Percentiles rank a stretch among this genome's conserved stretches.
These are phyloP conservation scores for Hafferia zeledoni DNA, from an alignment of 2,797 vertebrate species.

Conservation along the genomic window DNA sequence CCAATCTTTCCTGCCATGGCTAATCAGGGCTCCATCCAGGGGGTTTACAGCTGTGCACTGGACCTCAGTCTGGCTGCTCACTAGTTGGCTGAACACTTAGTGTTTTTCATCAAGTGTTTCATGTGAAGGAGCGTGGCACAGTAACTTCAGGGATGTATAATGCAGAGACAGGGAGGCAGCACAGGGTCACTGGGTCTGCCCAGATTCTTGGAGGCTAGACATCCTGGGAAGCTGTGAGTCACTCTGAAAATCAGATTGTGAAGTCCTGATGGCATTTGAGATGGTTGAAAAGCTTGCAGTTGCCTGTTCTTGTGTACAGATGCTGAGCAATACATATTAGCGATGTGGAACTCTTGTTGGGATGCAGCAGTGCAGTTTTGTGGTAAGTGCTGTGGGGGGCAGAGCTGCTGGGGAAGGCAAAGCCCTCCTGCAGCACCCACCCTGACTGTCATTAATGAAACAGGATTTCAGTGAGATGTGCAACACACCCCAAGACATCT, in stretches of 20 bases:
- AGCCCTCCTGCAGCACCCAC: not conserved
- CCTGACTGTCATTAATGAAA: not conserved
- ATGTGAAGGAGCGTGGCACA: not conserved
- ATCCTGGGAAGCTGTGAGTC: not conserved
- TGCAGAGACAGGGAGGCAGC: not conserved
- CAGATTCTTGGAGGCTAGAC: not conserved
- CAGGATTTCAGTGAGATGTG: not conserved
- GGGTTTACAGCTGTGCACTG: not conserved
- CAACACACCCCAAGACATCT: not conserved
- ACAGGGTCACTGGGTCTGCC: not conserved
- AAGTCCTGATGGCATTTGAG: not conserved
- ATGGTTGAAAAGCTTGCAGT: not conserved
- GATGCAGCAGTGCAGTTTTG: not conserved
- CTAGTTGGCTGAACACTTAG: rapidly evolving
- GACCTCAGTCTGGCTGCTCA: rapidly evolving
- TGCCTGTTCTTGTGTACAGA: not conserved
- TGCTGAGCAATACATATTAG: rapidly evolving
- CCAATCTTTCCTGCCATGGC: not conserved
- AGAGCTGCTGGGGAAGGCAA: not conserved
- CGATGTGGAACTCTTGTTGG: not conserved
- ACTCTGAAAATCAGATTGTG: not conserved
- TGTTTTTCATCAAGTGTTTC: not conserved
- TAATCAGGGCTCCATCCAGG: rapidly evolving
- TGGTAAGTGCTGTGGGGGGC: not conserved
- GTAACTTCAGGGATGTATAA: not conserved